Evolutionary conservation across 2,113 vertebrate species (phyloP), one percentile per base, ranked within the genome.

Genomic region (Poicephalus meyeri): DNA sequence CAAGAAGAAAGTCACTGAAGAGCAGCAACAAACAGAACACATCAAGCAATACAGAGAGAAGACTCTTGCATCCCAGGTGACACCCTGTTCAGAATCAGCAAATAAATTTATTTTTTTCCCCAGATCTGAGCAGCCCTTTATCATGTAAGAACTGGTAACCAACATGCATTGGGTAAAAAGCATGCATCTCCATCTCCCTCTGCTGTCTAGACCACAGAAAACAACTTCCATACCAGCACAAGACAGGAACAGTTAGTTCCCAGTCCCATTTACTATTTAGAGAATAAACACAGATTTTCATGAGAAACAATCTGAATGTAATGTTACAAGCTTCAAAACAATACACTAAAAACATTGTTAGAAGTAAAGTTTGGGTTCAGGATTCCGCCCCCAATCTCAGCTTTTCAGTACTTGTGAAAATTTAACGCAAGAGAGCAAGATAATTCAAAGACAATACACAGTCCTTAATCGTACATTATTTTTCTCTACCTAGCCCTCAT

Each of bases 181-280:
- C 55, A 88, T 0, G 31, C 64, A 70, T 11, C 96, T 94, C 68
- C 68, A 92, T 55, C 96, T 92, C 96, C 96, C 96, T 93, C 96
- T 97, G 88, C 92, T 95, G 95, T 83, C 29, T 26, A 88, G 53
- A 71, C 23, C 25, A 63, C 60, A 92, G 55, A 96, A 77, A 65
- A 83, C 90, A 96, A 65, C 5, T 61, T 58, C 56, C 16, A 3
- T 6, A 28, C 12, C 68, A 65, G 58, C 49, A 79, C 12, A 26
- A 80, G 35, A 41, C 16, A 41, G 39, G 39, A 89, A 76, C 17
- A 39, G 19, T 9, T 46, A 16, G 20, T 28, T 73, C 47, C 41
- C 28, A 73, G 25, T 7, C 1, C 4, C 31, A 14, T 25, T 91
- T 11, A 35, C 33, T 8, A 70, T 12, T 81, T 55, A 18, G 6